Base-by-base conservation (phyloP, 2,797 vertebrate species). In the Epinephelus awoara region DNA sequence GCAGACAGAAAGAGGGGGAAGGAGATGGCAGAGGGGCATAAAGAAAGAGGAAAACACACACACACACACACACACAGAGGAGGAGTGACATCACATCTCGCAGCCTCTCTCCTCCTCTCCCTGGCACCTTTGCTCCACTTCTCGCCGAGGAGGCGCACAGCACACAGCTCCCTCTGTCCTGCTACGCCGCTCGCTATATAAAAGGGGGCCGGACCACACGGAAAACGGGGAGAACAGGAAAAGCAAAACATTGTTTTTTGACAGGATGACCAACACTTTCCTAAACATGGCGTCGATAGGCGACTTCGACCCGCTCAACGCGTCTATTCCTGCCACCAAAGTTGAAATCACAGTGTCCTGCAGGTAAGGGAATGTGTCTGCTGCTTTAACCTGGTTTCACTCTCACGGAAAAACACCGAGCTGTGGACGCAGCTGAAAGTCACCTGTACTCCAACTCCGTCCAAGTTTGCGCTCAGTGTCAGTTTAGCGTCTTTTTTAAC, bases 281-380 rank as follows among this genome's bases (percentile, higher is more conserved):
- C 63, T 89, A 70, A 97, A 95, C 92, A 95, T 98, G 93, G 97
- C 97, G 94, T 96, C 97, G 86, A 94, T 97, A 87, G 97, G 97
- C 77, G 97, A 97, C 89, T 96, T 98, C 92, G 97, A 96, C 93
- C 96, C 96, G 44, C 95, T 98, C 75, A 96, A 95, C 91, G 94
- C 96, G 42, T 95, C 96, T 67, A 96, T 99, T 84, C 98, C 98
- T 9, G 98, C 98, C 69, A 99, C 98, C 84, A 97, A 97, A 94
- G 98, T 99, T 95, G 98, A 99, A 94, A 95, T 99, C 91, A 98
- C 97, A 3, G 96, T 99, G 84, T 98, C 97, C 52, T 98, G 98
- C 97, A 98, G 98, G 97, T 98, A 94, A 93, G 96, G 19, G 27
- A 56, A 56, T 64, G 34, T 38, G 4, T 56, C n/a, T 29, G n/a